phyloP scores from a whole-genome alignment of 1,140 invertebrate species.

The roundworm (Caenorhabditis elegans) region DNA sequence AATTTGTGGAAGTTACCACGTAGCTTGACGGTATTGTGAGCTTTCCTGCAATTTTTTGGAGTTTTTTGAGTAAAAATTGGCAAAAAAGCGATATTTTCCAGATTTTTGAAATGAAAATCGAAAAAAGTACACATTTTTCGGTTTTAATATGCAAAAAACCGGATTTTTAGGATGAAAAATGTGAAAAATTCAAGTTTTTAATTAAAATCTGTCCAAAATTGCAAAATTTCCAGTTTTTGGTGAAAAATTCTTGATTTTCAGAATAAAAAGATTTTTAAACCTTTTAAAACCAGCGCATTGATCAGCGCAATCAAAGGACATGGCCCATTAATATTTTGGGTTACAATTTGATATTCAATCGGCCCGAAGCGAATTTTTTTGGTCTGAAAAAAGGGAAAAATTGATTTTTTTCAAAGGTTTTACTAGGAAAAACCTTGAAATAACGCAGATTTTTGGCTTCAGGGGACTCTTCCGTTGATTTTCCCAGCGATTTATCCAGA shows the following conservation, averaged over 20 bases:
- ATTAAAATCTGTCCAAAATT: too few relatives aligned
- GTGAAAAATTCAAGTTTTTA: too few relatives aligned
- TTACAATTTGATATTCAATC: background rate
- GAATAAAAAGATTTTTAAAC: background rate
- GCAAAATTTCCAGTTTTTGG: background rate
- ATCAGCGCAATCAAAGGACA: background rate
- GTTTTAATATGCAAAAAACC: too few relatives aligned
- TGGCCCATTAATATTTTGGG: conserved; percentile 4
- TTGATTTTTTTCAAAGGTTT: too few relatives aligned
- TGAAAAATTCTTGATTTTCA: background rate
- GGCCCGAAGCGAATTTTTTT: conserved; percentile 12
- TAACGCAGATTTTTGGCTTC: too few relatives aligned
- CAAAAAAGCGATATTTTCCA: background rate
- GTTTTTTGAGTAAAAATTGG: background rate
- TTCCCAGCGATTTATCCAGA: background rate
- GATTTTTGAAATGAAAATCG: background rate
- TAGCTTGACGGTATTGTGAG: background rate
- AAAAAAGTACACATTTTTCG: too few relatives aligned
- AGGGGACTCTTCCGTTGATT: too few relatives aligned
- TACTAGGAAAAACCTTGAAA: too few relatives aligned
- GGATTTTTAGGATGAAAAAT: too few relatives aligned
- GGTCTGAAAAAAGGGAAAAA: background rate
- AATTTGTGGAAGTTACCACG: background rate
- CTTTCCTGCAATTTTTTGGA: background rate
- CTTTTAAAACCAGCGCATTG: conserved; percentile 5